Base-by-base conservation (phyloP, 2,797 vertebrate genomes). In the Gallinago nigripennis region DNA sequence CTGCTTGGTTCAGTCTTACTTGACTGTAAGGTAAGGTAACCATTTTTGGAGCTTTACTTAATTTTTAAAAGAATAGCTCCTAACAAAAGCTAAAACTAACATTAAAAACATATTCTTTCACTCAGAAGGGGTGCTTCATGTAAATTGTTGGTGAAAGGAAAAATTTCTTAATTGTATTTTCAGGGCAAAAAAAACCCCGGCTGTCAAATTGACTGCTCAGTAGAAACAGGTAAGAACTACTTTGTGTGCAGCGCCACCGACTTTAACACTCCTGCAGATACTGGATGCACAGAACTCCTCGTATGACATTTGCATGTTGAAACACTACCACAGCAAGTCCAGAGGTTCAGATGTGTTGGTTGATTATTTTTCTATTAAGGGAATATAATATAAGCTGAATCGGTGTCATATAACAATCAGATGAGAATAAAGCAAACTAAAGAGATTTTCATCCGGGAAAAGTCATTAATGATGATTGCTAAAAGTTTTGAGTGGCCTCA, bases 161-260 rank as follows among this genome's bases (percentile, higher is more conserved):
- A 90, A 41, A 50, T 54, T 12, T 68, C 37, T 16, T 45, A 63
- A 11, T 19, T 71, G 28, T 57, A 16, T 37, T 90, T 87, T 39
- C 24, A 66, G 17, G 30, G 27, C 2, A 82, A 75, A 45, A 82
- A 75, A 37, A 2, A 0, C 1, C 7, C 20, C 18, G n/a, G 12
- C 8, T 70, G 21, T 65, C 16, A 83, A 19, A 50, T 20, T 27
- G 80, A 16, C 31, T 84, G n/a, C 30, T 46, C 39, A 17, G 15
- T 19, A 24, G 45, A 58, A 28, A 17, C 56, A 51, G 24, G 28
- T 86, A 28, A 8, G 23, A 84, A 3, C 20, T 33, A 0, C 17
- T 35, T 33, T 41, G 45, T n/a, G 7, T 1, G 1, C 20, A 46
- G 11, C 3, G 1, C 28, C 66, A 11, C 46, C 51, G 45, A 3